Evolutionary conservation across 2,888 invertebrate species (phyloP).

Genomic region (Agrypnus murinus): DNA sequence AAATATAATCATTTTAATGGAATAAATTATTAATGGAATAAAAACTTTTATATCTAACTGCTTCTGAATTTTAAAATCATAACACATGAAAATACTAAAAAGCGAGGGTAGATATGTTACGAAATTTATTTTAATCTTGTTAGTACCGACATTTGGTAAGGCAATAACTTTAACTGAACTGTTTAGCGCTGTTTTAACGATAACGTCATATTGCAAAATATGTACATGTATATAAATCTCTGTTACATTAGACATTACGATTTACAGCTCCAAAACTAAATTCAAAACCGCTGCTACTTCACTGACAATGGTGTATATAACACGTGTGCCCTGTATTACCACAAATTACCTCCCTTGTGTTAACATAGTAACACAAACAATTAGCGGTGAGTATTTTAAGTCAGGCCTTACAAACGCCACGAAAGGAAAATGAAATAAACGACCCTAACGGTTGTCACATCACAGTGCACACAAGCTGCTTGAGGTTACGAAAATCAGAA

Average conservation of each 20-base stretch:
- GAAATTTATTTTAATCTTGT: too few species aligned
- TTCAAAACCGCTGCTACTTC: slow-evolving; percentile 23
- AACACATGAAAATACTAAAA: too few species aligned
- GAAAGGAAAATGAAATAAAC: not conserved
- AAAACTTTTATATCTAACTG: too few species aligned
- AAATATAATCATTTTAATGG: too few species aligned
- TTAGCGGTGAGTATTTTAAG: slow-evolving; percentile 17
- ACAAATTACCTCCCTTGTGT: slow-evolving; percentile 28
- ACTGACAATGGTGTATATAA: slow-evolving; percentile 20
- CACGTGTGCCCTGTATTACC: slow-evolving; percentile 23
- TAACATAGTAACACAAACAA: slow-evolving; percentile 2
- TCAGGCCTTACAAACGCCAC: not conserved
- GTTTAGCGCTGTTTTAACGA: not conserved
- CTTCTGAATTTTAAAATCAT: too few species aligned
- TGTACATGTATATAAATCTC: too few species aligned
- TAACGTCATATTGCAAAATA: slow-evolving; percentile 17
- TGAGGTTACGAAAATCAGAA: not conserved
- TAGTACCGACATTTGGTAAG: not conserved
- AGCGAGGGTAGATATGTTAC: too few species aligned
- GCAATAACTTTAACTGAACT: not conserved
- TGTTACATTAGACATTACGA: slow-evolving; percentile 9
- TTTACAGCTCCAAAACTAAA: slow-evolving; percentile 17
- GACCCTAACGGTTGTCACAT: not conserved
- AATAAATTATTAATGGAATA: too few species aligned
- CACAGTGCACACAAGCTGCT: too few species aligned